These are phyloP conservation scores for Priocnemis perturbator DNA, from an alignment of 2,888 invertebrate genomes.

Conservation along the genomic window DNA sequence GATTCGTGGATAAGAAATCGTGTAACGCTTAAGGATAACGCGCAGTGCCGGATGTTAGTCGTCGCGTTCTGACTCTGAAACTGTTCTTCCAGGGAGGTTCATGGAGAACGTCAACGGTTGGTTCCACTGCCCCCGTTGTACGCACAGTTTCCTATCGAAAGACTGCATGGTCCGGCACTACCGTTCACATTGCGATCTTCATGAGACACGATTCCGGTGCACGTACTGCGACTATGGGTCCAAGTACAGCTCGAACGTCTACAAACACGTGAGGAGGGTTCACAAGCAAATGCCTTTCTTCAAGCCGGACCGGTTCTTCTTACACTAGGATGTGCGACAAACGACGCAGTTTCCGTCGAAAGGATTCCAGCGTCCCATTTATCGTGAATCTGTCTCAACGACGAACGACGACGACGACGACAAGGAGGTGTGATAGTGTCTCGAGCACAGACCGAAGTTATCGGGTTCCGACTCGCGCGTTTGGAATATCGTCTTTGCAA, in stretches of 20 bases:
- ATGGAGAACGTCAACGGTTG: constrained; percentile 44
- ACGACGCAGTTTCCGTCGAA: too few species aligned
- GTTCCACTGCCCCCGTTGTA: constrained; percentile 57
- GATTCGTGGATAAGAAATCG: too few species aligned
- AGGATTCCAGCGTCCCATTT: not conserved
- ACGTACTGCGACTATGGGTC: constrained; percentile 64
- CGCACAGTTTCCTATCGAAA: constrained; percentile 55
- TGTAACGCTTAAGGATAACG: too few species aligned
- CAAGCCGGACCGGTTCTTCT: constrained; percentile 51
- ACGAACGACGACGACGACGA: too few species aligned
- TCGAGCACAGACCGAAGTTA: too few species aligned
- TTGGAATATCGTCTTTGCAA: too few species aligned
- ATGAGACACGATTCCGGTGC: constrained; percentile 68
- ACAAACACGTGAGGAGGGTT: constrained; percentile 64
- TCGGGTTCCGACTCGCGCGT: too few species aligned
- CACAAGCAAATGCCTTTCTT: constrained; percentile 62
- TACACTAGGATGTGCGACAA: not conserved
- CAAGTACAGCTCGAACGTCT: constrained; percentile 64
- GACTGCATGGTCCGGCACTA: constrained; percentile 65
- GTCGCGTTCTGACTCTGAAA: constrained; percentile 38
- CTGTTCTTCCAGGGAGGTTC: constrained; percentile 60
- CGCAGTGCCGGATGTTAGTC: too few species aligned
- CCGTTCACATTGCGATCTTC: constrained; percentile 64
- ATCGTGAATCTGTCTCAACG: too few species aligned
- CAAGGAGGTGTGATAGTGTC: too few species aligned